Conservation (phyloP, 1,140 invertebrate species). For the Hestina assimilis region DNA sequence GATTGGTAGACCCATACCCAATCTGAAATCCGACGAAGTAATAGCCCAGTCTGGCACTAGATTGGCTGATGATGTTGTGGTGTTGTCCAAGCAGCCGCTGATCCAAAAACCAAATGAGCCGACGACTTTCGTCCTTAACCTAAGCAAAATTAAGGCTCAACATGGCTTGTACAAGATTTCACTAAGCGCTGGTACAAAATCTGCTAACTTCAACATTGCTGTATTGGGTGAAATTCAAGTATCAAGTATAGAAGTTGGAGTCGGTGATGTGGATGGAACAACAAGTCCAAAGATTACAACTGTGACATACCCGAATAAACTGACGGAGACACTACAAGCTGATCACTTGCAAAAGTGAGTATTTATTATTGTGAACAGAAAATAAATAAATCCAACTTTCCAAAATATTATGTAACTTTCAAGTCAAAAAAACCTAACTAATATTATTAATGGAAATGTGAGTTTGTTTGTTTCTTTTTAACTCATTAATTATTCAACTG, state of each 20-base stretch:
- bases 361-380: too few relatives aligned
- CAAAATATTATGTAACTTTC: too few relatives aligned
- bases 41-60: constrained; percentile 87
- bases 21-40: constrained; percentile 81
- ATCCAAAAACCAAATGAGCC: constrained; percentile 74
- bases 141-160: constrained; percentile 87
- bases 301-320: constrained; percentile 85
- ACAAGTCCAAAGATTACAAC: constrained; percentile 88
- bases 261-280: constrained; percentile 92
- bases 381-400: too few relatives aligned
- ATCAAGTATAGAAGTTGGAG: constrained; percentile 91
- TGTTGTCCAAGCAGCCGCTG: constrained; percentile 83
- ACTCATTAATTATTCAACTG: too few relatives aligned
- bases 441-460: too few relatives aligned
- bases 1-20: constrained; percentile 85
- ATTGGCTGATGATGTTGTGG: constrained; percentile 86
- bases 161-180: constrained; percentile 91
- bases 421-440: too few relatives aligned
- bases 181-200: constrained; percentile 85
- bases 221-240: constrained; percentile 86
- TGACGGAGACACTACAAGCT: constrained; percentile 84
- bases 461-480: too few relatives aligned
- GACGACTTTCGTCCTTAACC: constrained; percentile 88
- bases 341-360: constrained; percentile 92
- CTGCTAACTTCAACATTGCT: constrained; percentile 84